Evolutionary conservation across 2,888 invertebrate genomes (phyloP), one percentile per base, ranked within the genome.

Genomic region (Nomada fabriciana): DNA sequence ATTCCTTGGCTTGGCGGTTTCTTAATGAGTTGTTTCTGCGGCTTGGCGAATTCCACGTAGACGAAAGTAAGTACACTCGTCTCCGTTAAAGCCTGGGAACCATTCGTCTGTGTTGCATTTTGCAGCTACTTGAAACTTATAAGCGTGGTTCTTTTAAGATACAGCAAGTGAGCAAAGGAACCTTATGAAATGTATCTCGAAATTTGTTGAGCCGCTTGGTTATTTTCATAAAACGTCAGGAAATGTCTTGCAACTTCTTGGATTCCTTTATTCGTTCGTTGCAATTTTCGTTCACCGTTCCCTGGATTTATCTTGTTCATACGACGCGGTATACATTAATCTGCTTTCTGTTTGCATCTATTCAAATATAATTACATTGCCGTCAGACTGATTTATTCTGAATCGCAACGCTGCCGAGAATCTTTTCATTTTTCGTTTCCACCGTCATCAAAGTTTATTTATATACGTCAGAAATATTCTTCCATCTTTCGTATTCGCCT

Each of bases 1-100:
- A 47, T 82, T 63, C n/a, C 67, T 76, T 76, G 57, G 53, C 63
- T 76, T 20, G 23, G 47, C 61, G 67, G 64, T 68, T 76, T 57
- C 52, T 71, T 76, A 71, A 73, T 43, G 69, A 70, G 72, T 67
- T 77, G 47, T 71, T 82, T 65, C 68, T 71, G 82, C 67, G 18
- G 65, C 67, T 43, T 52, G 60, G 61, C n/a, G 82, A 77, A 73
- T 77, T 67, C 83, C 70, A 75, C 77, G 77, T 78, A 71, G 80
- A 61, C 81, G 60, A 82, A 81, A 77, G 78, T 80, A 81, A 84
- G 90, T 85, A 86, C 91, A 91, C 91, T 91, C 91, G 91, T 86
- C 91, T 91, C 86, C 89, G 90, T 91, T 91, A 89, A 89, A 80
- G 68, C 78, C 83, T 83, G 82, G 83, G 83, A 75, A 80, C 78